Evolutionary conservation across 2,113 vertebrate species (phyloP).

Genomic region (Eulacestoma nigropectus): DNA sequence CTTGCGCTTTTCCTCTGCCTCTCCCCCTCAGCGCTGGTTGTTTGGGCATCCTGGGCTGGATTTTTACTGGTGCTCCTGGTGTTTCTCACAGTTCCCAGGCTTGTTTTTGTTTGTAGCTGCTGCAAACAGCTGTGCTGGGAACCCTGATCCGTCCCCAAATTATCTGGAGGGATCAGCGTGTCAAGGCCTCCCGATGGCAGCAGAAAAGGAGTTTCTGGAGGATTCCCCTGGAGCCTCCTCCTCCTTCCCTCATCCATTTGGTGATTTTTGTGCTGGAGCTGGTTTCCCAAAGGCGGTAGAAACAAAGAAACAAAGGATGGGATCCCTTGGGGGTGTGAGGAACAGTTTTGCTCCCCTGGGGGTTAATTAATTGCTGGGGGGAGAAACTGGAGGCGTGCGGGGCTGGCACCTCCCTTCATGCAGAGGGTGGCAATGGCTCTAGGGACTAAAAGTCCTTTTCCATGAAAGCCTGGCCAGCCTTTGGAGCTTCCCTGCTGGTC

Average conservation of each 20-base stretch:
- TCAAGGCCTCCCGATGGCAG: not conserved
- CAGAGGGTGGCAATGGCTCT: not conserved
- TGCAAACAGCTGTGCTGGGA: not conserved
- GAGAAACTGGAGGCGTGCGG: not conserved
- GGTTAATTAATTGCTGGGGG: not conserved
- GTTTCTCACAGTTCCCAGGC: not conserved
- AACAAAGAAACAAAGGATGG: not conserved
- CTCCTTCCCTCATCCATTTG: not conserved
- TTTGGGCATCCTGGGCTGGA: fast-evolving
- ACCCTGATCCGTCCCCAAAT: not conserved
- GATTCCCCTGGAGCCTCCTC: not conserved
- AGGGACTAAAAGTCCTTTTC: not conserved
- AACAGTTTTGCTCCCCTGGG: not conserved
- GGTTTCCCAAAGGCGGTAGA: not conserved
- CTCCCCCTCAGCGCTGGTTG: fast-evolving
- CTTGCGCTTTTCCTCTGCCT: not conserved
- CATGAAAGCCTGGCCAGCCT: not conserved
- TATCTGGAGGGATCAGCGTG: fast-evolving
- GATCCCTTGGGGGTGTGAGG: not conserved
- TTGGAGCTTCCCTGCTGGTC: not conserved
- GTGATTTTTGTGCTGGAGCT: not conserved
- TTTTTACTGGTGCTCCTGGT: fast-evolving
- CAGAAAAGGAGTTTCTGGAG: not conserved
- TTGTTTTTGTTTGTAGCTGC: not conserved
- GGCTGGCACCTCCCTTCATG: not conserved